Conservation (phyloP, 2,797 vertebrate species). For the Chrysolophus pictus region DNA sequence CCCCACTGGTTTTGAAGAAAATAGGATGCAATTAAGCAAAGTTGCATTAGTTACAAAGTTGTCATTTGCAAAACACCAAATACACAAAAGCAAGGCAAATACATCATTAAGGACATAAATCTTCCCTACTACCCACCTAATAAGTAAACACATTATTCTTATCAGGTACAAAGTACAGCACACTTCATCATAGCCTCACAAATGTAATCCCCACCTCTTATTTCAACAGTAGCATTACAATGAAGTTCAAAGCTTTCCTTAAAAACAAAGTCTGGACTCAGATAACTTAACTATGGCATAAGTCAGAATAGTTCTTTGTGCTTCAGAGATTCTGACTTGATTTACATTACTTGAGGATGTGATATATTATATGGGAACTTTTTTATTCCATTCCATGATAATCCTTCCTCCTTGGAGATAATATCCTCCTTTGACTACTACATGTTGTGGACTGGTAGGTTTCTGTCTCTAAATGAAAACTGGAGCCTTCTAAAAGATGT, state of each 20-base stretch:
- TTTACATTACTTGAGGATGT: not conserved
- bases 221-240: slow-evolving; percentile 7
- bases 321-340: not conserved
- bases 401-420: not conserved
- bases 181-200: slow-evolving; percentile 42
- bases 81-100: slow-evolving; percentile 50
- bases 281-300: not conserved
- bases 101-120: slow-evolving; percentile 59
- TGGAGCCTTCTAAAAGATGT: not conserved
- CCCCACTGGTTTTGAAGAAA: slow-evolving; percentile 35
- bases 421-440: not conserved
- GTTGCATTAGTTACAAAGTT: slow-evolving; percentile 43
- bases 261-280: not conserved
- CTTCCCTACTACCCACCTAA: slow-evolving; percentile 38
- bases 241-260: not conserved
- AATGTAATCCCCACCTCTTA: not conserved
- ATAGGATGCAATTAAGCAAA: slow-evolving; percentile 39
- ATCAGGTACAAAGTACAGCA: slow-evolving; percentile 34
- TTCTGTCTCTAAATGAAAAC: not conserved
- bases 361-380: not conserved
- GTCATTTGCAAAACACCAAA: slow-evolving; percentile 47
- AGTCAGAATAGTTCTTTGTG: not conserved
- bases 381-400: not conserved
- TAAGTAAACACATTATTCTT: slow-evolving; percentile 58
- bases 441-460: not conserved